Evolutionary conservation across 2,888 invertebrate genomes (phyloP).

Genomic region (Sepiola atlantica): DNA sequence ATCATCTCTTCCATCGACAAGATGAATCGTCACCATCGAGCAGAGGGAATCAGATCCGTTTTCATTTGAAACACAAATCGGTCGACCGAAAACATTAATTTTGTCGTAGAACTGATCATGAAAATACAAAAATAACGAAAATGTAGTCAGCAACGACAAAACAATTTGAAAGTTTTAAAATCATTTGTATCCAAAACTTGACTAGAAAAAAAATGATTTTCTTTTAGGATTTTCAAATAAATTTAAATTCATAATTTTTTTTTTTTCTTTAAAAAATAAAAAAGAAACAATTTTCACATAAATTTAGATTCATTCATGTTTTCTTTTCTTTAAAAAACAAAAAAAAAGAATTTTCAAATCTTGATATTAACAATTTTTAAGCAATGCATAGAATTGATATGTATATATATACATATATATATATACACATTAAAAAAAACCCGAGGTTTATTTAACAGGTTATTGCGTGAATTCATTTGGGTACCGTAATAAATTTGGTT

Average conservation of each 20-base stretch:
- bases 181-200: not conserved
- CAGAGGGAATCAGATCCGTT: slow-evolving; percentile 12
- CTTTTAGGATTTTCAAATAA: not conserved
- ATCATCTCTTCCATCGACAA: not conserved
- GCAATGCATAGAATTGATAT: not conserved
- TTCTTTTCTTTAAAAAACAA: not conserved
- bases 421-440: not conserved
- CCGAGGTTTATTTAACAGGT: not conserved
- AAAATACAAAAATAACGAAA: not conserved
- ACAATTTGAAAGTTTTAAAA: not conserved
- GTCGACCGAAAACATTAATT: not conserved
- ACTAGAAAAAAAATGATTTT: not conserved
- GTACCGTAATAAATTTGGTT: not conserved
- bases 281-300: not conserved
- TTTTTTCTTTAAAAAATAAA: not conserved
- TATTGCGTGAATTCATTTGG: not conserved
- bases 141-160: not conserved
- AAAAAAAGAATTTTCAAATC: not conserved
- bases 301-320: not conserved
- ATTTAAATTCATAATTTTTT: not conserved
- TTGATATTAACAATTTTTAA: not conserved
- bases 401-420: no score
- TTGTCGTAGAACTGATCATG: not conserved
- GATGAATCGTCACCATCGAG: not conserved
- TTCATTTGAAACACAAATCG: not conserved